These are phyloP conservation scores for Zaprionus kolodkinae DNA, from an alignment of 1,140 invertebrate species.

Conservation along the genomic window DNA sequence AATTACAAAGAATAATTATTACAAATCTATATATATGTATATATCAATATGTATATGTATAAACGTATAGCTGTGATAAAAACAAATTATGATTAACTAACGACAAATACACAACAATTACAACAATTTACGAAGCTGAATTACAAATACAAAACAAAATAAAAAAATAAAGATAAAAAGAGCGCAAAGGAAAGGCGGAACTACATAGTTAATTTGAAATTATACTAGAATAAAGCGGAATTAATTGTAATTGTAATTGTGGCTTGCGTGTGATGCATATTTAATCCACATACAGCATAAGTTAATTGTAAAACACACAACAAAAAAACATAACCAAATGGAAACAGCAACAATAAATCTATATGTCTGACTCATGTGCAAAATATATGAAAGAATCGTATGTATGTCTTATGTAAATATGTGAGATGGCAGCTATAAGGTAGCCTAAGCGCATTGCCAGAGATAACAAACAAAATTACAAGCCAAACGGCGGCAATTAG, in stretches of 20 bases:
- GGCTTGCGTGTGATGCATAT: slow-evolving; percentile 54
- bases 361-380: slow-evolving; percentile 77
- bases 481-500: slow-evolving; percentile 65
- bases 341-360: slow-evolving; percentile 74
- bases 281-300: slow-evolving; percentile 57
- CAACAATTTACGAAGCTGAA: slow-evolving; percentile 61
- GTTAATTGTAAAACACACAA: slow-evolving; percentile 54
- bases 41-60: slow-evolving; percentile 65
- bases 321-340: slow-evolving; percentile 38
- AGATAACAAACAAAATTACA: slow-evolving; percentile 67
- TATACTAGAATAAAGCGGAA: slow-evolving; percentile 21
- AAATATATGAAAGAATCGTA: slow-evolving; percentile 32
- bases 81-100: slow-evolving; percentile 69
- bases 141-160: slow-evolving; percentile 39
- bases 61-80: slow-evolving; percentile 83
- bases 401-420: slow-evolving; percentile 32
- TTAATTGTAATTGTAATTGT: slow-evolving; percentile 39
- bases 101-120: slow-evolving; percentile 57
- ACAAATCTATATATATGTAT: slow-evolving; percentile 56
- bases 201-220: slow-evolving; percentile 31
- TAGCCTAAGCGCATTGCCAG: slow-evolving; percentile 60
- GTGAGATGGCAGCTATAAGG: slow-evolving; percentile 2
- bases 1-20: slow-evolving; percentile 32
- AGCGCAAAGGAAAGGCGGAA: slow-evolving; percentile 13
- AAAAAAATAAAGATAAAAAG: neutral